phyloP scores from a whole-genome alignment of 2,888 invertebrate genomes.

The Leucophenga montana region DNA sequence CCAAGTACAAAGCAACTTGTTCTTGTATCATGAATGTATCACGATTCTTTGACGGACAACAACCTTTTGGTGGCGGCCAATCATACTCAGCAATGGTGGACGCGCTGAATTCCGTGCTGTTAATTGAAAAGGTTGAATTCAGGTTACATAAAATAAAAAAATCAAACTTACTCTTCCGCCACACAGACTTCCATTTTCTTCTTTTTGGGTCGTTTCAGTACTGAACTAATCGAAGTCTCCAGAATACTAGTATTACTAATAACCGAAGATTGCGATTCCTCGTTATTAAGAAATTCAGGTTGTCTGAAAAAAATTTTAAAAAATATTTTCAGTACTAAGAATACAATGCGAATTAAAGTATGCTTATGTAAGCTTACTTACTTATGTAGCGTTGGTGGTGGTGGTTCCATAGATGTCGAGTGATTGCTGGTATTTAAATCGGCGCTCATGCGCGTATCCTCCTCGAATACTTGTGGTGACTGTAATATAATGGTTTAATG shows the following conservation, averaged over 20 bases:
- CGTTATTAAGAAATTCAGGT: slow-evolving; percentile 72
- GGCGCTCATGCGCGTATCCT: slow-evolving; percentile 85
- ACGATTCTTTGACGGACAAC: slow-evolving; percentile 75
- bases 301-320: slow-evolving; percentile 58
- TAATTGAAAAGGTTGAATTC: not conserved
- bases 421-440: slow-evolving; percentile 73
- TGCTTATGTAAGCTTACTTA: no score
- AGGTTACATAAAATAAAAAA: slow-evolving; percentile 7
- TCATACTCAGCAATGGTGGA: slow-evolving; percentile 94
- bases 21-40: slow-evolving; percentile 97
- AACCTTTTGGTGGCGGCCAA: slow-evolving; percentile 83
- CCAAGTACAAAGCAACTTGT: slow-evolving; percentile 94
- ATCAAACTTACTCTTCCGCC: slow-evolving; percentile 72
- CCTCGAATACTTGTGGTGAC: slow-evolving; percentile 79
- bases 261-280: slow-evolving; percentile 89
- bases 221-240: slow-evolving; percentile 61
- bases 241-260: slow-evolving; percentile 77
- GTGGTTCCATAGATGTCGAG: slow-evolving; percentile 58
- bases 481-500: slow-evolving; percentile 34
- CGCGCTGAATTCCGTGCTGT: slow-evolving; percentile 80
- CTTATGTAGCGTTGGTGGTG: slow-evolving; percentile 57
- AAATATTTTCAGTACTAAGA: not conserved
- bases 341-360: no score
- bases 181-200: slow-evolving; percentile 74
- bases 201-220: slow-evolving; percentile 71